Base-by-base conservation (phyloP, 2,113 vertebrate genomes). In the Gasterosteus aculeatus region DNA sequence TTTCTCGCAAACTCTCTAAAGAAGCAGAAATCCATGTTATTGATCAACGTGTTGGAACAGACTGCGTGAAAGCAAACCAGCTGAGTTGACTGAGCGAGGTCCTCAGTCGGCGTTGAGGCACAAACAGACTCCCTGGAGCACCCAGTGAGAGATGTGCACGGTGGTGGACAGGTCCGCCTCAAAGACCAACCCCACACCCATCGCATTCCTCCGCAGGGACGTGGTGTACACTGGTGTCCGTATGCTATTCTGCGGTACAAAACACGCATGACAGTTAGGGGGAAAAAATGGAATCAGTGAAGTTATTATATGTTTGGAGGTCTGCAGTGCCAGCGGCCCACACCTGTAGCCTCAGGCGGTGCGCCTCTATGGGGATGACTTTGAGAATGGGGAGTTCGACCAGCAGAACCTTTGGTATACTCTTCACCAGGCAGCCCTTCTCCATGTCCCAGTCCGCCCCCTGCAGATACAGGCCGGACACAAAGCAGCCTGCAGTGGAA, bases 201-300 rank as follows among this genome's bases (percentile, higher is more conserved):
- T 98, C 0, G 97, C 96, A 0, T 98, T 97, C 85, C 97, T 94
- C 26, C 97, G 89, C 93, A 91, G 81, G 49, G 97, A 97, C 0
- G 98, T 99, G 0, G 96, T 98, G 89, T 99, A 99, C 72, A 99
- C 97, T 0, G 97, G 98, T 0, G 97, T 97, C 87, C 95, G 93
- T 38, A 98, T 91, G 0, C 96, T 99, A 63, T 97, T 96, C 97
- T 99, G 78, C 0, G 2, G 53, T 33, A 41, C 0, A 80, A 66
- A 60, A 67, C 4, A 42, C 7, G 75, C 4, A 39, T 1, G 12
- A 8, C 6, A 19, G 19, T 72, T 33, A 60, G 3, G 15, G 12
- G 64, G 33, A 63, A 69, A 61, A 38, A 69, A 19, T 4, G 1
- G 9, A 19, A 57, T 70, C 3, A 38, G 19, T 60, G 16, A 74